phyloP scores from a whole-genome alignment of 2,113 vertebrate species.

The Saccopteryx leptura region DNA sequence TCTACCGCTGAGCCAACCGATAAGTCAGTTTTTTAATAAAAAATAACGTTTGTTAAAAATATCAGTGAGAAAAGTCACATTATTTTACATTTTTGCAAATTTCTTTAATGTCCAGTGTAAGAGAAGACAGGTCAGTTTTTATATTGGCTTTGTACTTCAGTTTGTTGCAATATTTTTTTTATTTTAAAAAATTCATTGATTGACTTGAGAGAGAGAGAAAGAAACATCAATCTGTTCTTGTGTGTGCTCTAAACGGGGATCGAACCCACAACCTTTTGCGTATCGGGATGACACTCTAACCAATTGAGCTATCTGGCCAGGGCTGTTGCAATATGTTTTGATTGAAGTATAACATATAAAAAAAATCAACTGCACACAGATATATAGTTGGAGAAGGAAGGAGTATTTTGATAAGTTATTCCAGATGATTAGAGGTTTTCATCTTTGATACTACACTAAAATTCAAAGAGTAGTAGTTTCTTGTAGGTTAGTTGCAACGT shows the following conservation, averaged over 20 bases:
- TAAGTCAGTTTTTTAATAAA: not conserved
- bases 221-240: not conserved
- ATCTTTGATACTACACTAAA: not conserved
- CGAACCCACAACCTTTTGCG: not conserved
- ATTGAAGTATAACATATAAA: fast-evolving
- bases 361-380: not conserved
- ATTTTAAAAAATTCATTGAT: not conserved
- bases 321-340: not conserved
- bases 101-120: not conserved
- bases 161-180: not conserved
- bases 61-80: not conserved
- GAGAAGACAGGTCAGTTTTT: not conserved
- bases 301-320: not conserved
- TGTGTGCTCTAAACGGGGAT: not conserved
- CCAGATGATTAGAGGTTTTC: too few relatives aligned
- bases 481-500: fast-evolving
- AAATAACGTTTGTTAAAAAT: not conserved
- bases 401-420: not conserved
- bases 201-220: not conserved
- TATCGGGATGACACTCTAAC: not conserved
- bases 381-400: fast-evolving
- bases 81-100: not conserved
- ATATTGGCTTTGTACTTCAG: not conserved
- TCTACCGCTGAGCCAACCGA: too few relatives aligned
- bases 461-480: too few relatives aligned